Evolutionary conservation across 2,113 vertebrate genomes (phyloP), one percentile per base, ranked within the genome.

Genomic region (Girardinichthys multiradiatus): DNA sequence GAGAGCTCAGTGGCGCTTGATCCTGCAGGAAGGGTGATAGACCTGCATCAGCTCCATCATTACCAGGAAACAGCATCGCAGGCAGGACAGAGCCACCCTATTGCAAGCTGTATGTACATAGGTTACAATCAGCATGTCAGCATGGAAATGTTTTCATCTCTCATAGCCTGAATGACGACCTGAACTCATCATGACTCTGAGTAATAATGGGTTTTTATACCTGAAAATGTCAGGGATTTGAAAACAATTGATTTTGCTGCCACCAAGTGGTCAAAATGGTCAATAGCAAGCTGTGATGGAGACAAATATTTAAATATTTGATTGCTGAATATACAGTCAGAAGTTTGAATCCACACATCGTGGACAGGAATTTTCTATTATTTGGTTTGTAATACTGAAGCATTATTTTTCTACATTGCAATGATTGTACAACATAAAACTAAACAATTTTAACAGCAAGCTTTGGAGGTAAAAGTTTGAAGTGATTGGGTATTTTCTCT

Each of bases 1-100:
- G 97, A 98, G 86, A 99, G 96, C 82, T 97, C 96, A 0, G 94
- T 97, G 88, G 95, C 92, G n/a, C 82, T 97, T 87, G 97, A 98
- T 76, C 90, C 95, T 4, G 85, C 93, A 0, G 93, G 93, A 7
- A 92, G 95, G 76, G 90, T 83, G 4, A 88, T 95, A 57, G 95
- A 94, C 35, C 93, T 94, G 31, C 91, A 96, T 15, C 96, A 95
- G 39, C 92, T 96, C 64, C 91, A 95, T 74, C 94, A 94, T 31
- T 94, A 97, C 0, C 45, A 87, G 15, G 96, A 96, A 26, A 86
- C 90, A 54, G 81, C 86, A 0, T 90, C 92, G 4, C 95, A 94
- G 83, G 81, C 86, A 3, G 94, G 88, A 27, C 96, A 96, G 51
- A 87, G 91, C 33, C 95, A 91, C 83, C 92, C 95, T 83, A 93